Conservation (phyloP, 2,113 vertebrate genomes). For the Pachypanchax playfairii region DNA sequence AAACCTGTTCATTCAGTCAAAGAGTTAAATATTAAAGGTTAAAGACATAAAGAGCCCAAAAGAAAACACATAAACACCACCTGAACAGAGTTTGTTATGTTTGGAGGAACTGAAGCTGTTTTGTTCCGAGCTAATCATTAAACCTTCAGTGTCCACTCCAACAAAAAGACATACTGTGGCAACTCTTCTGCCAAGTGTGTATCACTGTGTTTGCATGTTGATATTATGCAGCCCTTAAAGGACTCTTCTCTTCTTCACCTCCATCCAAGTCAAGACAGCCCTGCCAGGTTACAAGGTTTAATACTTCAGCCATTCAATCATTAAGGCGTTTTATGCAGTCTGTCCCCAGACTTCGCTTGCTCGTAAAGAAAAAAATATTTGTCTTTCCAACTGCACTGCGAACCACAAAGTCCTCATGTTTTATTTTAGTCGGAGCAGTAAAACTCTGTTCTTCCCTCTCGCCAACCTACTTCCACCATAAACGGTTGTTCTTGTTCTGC, state of each 20-base stretch:
- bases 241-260: constrained; percentile 30
- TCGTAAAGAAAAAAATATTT: constrained; percentile 84
- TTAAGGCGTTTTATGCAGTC: constrained; percentile 75
- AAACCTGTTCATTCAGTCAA: neutral
- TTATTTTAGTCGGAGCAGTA: constrained; percentile 80
- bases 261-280: constrained; percentile 53
- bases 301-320: constrained; percentile 82
- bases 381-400: constrained; percentile 84
- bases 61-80: constrained; percentile 18
- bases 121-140: constrained; percentile 66
- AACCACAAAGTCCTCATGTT: constrained; percentile 81
- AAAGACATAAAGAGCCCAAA: neutral
- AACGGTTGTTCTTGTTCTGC: constrained; percentile 62
- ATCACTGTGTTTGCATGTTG: constrained; percentile 28
- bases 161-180: constrained; percentile 70
- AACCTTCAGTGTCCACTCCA: constrained; percentile 53
- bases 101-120: constrained; percentile 39
- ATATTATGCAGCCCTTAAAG: constrained; percentile 39
- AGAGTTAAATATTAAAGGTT: neutral
- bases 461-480: constrained; percentile 50
- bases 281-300: constrained; percentile 74
- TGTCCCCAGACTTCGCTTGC: constrained; percentile 71
- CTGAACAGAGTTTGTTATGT: constrained; percentile 22
- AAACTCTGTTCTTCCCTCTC: constrained; percentile 72
- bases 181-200: constrained; percentile 44